Base-by-base conservation (phyloP, 2,888 invertebrate genomes). In the Oscheius onirici region DNA sequence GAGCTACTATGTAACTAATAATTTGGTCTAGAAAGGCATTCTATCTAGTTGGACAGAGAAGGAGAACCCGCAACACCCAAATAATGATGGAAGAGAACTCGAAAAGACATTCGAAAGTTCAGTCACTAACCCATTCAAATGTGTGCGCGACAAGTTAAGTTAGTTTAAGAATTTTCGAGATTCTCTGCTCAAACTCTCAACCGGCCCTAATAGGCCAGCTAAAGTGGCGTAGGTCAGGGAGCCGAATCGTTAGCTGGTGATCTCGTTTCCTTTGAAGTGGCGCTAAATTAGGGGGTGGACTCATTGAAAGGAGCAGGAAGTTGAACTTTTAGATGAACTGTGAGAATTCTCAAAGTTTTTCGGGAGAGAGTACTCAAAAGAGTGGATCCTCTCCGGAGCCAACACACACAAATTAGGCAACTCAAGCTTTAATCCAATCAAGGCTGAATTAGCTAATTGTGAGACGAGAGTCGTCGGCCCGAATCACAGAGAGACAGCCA, bases 361-460 rank as follows among this genome's bases (percentile, higher is more conserved):
- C 28, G 40, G 40, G 28, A 34, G 22, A 13, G 11, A 60, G 34
- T 34, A 34, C 34, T 34, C 34, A 34, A 34, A 34, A 34, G 34
- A 34, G 34, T 34, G 34, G 34, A 34, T 34, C 34, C 34, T n/a
- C 13, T 26, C 26, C 17, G 26, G 24, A 22, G 61, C 28, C 52
- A 15, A 10, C 40, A 49, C 28, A 63, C 41, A 51, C 54, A 69
- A 69, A 69, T 69, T 69, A 69, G 58, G 69, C 69, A 69, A 69
- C 70, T 70, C 70, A 44, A 63, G 70, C 51, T 70, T 70, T 70
- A 70, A 70, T 70, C 61, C 70, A 70, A 70, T 70, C 70, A 63
- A 54, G 70, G 55, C 61, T 54, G 70, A 70, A 70, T 70, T 70
- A 70, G 70, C 70, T 70, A 70, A 70, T 70, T 70, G 70, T 70